These are phyloP conservation scores for Macroteleia sp. DNA, from an alignment of 2,888 invertebrate species.

Conservation along the genomic window DNA sequence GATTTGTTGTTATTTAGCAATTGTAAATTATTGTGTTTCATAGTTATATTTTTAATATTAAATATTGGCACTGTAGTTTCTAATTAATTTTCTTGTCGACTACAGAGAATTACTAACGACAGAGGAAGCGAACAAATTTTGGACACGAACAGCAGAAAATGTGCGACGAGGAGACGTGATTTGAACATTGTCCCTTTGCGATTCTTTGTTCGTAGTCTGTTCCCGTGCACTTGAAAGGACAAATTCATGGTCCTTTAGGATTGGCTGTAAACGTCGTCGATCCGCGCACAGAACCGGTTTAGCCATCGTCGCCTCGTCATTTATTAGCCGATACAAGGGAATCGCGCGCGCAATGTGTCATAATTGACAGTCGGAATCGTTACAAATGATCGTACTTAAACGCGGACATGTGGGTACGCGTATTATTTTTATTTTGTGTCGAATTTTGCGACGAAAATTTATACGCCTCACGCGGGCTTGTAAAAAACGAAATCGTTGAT, in stretches of 20 bases:
- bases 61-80: no score
- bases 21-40: no score
- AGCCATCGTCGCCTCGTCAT: slow-evolving; percentile 58
- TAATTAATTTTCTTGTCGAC: no score
- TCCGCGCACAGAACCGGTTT: slow-evolving; percentile 46
- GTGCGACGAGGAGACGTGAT: slow-evolving; percentile 1
- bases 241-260: slow-evolving; percentile 33
- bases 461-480: neutral
- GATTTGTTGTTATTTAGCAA: no score
- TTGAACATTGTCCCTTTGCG: slow-evolving; percentile 15
- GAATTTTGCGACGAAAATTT: slow-evolving; percentile 19
- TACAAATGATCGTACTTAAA: slow-evolving; percentile 42
- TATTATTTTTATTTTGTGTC: slow-evolving; percentile 10
- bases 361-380: slow-evolving; percentile 50
- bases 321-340: slow-evolving; percentile 52
- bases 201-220: slow-evolving; percentile 33
- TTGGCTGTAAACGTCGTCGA: slow-evolving; percentile 38
- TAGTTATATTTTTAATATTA: no score
- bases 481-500: slow-evolving; percentile 17
- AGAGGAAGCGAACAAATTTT: neutral
- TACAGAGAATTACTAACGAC: no score
- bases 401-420: slow-evolving; percentile 18
- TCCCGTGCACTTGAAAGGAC: slow-evolving; percentile 21
- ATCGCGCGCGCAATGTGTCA: slow-evolving; percentile 57
- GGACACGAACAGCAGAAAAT: neutral